Base-by-base conservation (phyloP, 2,888 invertebrate genomes). In the Epinotia nisella region DNA sequence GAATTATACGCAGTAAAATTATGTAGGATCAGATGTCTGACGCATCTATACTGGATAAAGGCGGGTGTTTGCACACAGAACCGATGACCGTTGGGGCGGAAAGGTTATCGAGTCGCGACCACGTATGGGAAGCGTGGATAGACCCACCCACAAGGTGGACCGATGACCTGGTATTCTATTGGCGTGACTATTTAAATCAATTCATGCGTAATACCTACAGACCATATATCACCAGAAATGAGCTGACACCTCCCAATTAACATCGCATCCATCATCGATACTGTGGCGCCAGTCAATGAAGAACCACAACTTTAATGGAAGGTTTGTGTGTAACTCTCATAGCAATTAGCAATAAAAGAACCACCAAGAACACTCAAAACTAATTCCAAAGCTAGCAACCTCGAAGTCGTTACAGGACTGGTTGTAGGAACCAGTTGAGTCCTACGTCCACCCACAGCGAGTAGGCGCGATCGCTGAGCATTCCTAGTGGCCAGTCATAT, bases 391-490 rank as follows among this genome's bases (percentile, higher is more conserved):
- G 29, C 45, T 55, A 15, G 60, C 58, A 21, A 53, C 58, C 29
- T 58, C 58, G n/a, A 35, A n/a, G 61, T 72, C 49, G 70, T 70
- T 70, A 67, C 35, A 68, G 68, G 74, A 75, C 74, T 74, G 75
- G 75, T 75, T 74, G 64, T 62, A 68, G 70, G 74, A 73, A 74
- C 75, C 72, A 68, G 72, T 71, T 49, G 71, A 49, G 67, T 72
- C 72, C 72, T 68, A 62, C 60, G 72, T 67, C 55, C 72, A 61
- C 72, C 72, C 67, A 68, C 72, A 55, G 72, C 61, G 61, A 72
- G 82, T 81, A 76, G 81, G 81, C 80, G 81, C 80, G 82, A 80
- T 79, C 76, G 76, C 79, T 76, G 75, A 79, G 78, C 79, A 76
- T 75, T 77, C 77, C 78, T 73, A 45, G 66, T 53, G 17, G 35